Evolutionary conservation across 2,113 vertebrate genomes (phyloP), one percentile per base, ranked within the genome.

Genomic region (Apaloderma vittatum): DNA sequence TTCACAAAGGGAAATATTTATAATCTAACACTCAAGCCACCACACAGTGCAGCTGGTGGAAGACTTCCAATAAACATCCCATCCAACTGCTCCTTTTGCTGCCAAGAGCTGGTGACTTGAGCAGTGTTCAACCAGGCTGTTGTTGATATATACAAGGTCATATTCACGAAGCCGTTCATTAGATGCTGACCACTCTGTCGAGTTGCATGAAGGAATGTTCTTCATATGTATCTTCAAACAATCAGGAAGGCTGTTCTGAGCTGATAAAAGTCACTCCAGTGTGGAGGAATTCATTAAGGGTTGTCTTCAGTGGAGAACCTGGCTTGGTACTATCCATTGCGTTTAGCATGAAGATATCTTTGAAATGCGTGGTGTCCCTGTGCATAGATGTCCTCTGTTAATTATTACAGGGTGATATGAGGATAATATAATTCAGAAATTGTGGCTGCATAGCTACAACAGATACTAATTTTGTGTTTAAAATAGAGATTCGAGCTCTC

Each of bases 1-100:
- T 96, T 92, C 95, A 87, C 83, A 90, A 95, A 86, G 82, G 83
- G 95, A 94, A 96, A 94, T 96, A 97, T 97, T 97, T 97, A 94
- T 96, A 97, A 96, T 95, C 92, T 74, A 96, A 52, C 92, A 89
- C 88, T 95, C 85, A 90, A 96, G 46, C 75, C 92, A 94, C 95
- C 90, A 62, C 52, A 15, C 54, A 92, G 86, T 76, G 86, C 97
- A 96, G 95, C 88, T 96, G 94, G 90, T 94, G 90, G 92, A 97
- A 93, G 82, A 58, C 75, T 62, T 94, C 93, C 95, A 96, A 88
- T 46, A 93, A 94, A 93, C 88, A 86, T 93, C 84, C 85, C 75
- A 88, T 88, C 54, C 67, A 62, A 75, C 86, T 90, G 86, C 88
- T 83, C 90, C 40, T 57, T 90, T 59, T 36, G 78, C 86, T 91